Base-by-base conservation (phyloP, 1,140 invertebrate genomes). In the Conus ventricosus region DNA sequence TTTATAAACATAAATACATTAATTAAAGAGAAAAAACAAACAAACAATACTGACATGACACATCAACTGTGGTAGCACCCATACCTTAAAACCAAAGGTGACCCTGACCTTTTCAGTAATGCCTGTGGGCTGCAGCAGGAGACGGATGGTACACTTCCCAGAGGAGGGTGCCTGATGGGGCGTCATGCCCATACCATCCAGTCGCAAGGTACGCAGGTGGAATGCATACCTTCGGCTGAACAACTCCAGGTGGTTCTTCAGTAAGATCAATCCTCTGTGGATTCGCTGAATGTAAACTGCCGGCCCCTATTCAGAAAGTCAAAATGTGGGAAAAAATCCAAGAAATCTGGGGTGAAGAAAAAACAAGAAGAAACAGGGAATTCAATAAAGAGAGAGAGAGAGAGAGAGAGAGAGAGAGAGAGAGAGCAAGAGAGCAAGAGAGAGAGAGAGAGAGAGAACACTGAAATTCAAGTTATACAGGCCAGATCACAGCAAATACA, bases 241-340 rank as follows among this genome's bases (percentile, higher is more conserved):
- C 6, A 97, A 98, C 95, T 99, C 98, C 90, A 99, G 96, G 95
- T 99, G 98, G 10, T 98, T 98, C 94, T 98, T 98, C 15, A 99
- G 95, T 53, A 99, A 94, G 13, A 98, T 94, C 25, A 99, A 93
- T 23, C 98, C 98, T 89, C 98, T 96, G 94, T 99, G 98, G 88
- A 99, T 98, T 87, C 98, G 97, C 87, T 98, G 96, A 51, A 99
- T 94, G 90, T 97, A 97, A 1, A 97, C 96, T 92, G 99, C 98
- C 92, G 97, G 97, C 89, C 94, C 92, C 89, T 95, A 83, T 78
- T 23, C 71, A 75, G 71, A 75, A 25, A 20, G 25, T 5, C 57
- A 60, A 60, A 60, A 60, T 60, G 39, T 0, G 39, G 39, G 39
- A 39, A 57, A 57, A 57, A 8, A 15, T 60, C 1, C 57, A 60